Evolutionary conservation across 2,888 invertebrate species (phyloP), one percentile per base, ranked within the genome.

Genomic region (Ryuthela nishihirai): DNA sequence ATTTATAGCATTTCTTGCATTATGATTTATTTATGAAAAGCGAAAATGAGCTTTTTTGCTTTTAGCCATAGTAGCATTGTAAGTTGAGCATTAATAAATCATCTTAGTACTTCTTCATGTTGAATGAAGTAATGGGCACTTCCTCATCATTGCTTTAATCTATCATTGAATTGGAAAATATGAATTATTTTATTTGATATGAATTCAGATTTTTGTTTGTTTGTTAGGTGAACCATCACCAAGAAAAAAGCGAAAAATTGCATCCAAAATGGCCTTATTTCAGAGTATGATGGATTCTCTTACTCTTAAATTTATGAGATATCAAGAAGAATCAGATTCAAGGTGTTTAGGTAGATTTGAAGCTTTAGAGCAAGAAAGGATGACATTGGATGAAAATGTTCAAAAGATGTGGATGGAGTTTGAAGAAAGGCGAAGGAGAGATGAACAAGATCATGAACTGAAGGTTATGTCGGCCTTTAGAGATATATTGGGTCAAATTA

Each of bases 331-430:
- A 18, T 58, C 52, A 7, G 58, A 58, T 21, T 32, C 21, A 20
- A 58, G 50, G 15, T 41, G 52, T 9, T 39, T 58, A 20, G 29
- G 24, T 17, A 47, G 43, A 39, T 42, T 58, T 15, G 52, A 52
- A 47, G 43, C 49, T 29, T 21, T 58, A 21, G 58, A 58, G 47
- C 49, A 53, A 36, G 47, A 58, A 38, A 15, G 47, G 9, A 42
- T 15, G 34, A 52, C 52, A 15, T 39, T 47, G 43, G 58, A 58
- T 34, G 58, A 58, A 39, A 52, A 40, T 34, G 47, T 58, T 18
- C 42, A 58, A 38, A 58, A 52, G 38, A 58, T 53, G 58, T 58
- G 58, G 58, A 9, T 47, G 24, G 52, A 58, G n/a, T 58, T 58
- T 38, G 58, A 58, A 47, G 58, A 58, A 12, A 52, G 36, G 20